Evolutionary conservation across 2,888 invertebrate species (phyloP).

Genomic region (Timema cristinae): DNA sequence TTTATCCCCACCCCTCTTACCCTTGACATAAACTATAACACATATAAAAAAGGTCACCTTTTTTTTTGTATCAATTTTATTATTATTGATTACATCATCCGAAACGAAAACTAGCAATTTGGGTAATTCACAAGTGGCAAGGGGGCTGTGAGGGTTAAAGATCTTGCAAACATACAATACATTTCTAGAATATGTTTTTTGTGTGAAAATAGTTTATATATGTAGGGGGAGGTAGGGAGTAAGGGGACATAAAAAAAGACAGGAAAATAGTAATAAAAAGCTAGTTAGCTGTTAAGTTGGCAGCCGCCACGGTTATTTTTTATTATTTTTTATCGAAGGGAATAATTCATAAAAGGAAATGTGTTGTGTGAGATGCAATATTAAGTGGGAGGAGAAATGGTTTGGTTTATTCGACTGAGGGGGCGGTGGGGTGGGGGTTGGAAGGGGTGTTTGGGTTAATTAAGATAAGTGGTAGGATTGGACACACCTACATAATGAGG

Average conservation of each 20-base stretch:
- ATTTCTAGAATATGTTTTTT: background rate
- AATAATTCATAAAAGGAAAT: too few relatives aligned
- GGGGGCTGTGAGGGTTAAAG: slow-evolving; percentile 11
- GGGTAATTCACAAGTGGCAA: slow-evolving; percentile 14
- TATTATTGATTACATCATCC: slow-evolving; percentile 9
- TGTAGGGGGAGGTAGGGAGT: too few relatives aligned
- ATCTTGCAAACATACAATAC: background rate
- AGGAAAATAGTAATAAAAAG: background rate
- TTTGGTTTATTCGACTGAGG: background rate
- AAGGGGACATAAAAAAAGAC: too few relatives aligned
- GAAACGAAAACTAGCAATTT: slow-evolving; percentile 17
- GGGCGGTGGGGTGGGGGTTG: background rate
- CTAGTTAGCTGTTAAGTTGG: background rate
- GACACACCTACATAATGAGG: too few relatives aligned
- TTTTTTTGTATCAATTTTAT: background rate
- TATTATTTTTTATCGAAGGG: too few relatives aligned
- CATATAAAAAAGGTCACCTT: background rate
- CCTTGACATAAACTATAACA: slow-evolving; percentile 9
- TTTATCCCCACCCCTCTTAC: too few relatives aligned
- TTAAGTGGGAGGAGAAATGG: background rate
- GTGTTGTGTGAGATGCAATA: background rate
- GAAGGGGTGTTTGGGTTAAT: background rate
- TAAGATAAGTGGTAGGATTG: too few relatives aligned
- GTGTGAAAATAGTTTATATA: too few relatives aligned
- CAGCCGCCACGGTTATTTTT: background rate